phyloP scores from a whole-genome alignment of 2,888 invertebrate species.

The Blastobasis lacticolella region DNA sequence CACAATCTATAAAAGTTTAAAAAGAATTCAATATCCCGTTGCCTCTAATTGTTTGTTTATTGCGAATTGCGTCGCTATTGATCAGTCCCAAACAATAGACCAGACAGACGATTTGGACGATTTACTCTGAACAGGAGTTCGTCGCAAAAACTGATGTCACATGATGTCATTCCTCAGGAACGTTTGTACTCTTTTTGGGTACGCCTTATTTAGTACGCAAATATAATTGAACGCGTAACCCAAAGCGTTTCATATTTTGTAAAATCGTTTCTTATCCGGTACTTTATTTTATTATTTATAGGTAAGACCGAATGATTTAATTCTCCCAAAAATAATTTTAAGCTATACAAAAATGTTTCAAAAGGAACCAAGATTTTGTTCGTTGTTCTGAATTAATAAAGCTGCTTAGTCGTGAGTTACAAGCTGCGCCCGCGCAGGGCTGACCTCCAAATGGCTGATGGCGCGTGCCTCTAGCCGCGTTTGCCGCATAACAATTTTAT shows the following conservation, averaged over 20 bases:
- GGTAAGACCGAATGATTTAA: too few relatives aligned
- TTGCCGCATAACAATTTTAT: slow-evolving; percentile 46
- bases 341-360: too few relatives aligned
- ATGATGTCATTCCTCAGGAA: too few relatives aligned
- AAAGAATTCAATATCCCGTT: slow-evolving; percentile 21
- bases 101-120: slow-evolving; percentile 17
- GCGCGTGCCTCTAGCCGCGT: slow-evolving; percentile 50
- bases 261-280: too few relatives aligned
- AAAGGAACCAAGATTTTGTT: slow-evolving; percentile 9
- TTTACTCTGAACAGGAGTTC: slow-evolving; percentile 13
- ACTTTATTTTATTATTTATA: too few relatives aligned
- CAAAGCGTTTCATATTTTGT: too few relatives aligned
- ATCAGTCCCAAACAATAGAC: slow-evolving; percentile 29
- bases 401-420: not conserved
- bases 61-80: slow-evolving; percentile 27
- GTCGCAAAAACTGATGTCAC: too few relatives aligned
- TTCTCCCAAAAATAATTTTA: too few relatives aligned
- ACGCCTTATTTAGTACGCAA: too few relatives aligned
- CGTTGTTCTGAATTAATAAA: slow-evolving; percentile 22
- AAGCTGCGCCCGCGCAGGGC: slow-evolving; percentile 24
- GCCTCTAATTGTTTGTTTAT: slow-evolving; percentile 20
- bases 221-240: too few relatives aligned
- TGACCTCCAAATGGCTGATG: slow-evolving; percentile 36
- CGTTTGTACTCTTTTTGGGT: too few relatives aligned
- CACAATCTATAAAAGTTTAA: too few relatives aligned